phyloP scores from a whole-genome alignment of 2,888 invertebrate species.

The Drosophila merina region DNA sequence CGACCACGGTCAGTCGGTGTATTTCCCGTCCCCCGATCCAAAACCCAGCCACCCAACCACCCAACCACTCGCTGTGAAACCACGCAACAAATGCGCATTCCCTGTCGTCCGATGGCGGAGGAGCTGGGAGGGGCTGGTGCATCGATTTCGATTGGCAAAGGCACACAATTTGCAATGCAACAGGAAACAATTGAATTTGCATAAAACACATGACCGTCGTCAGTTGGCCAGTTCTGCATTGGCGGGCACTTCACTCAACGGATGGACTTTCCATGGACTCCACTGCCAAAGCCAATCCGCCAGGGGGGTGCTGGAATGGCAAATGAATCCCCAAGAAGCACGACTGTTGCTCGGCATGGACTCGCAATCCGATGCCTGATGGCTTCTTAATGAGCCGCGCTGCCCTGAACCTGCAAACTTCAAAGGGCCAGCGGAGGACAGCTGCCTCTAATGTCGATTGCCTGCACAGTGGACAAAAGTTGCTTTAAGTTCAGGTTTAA shows the following conservation, averaged over 20 bases:
- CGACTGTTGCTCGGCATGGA: constrained; percentile 35
- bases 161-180: constrained; percentile 70
- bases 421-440: constrained; percentile 30
- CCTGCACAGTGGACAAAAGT: constrained; percentile 19
- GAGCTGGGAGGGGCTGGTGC: neutral
- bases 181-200: constrained; percentile 78
- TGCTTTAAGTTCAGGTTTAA: neutral
- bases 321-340: neutral
- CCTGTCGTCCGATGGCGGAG: neutral
- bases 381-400: constrained; percentile 69
- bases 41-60: too few relatives aligned
- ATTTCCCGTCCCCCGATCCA: neutral
- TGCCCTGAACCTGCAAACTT: constrained; percentile 41
- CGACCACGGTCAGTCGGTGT: neutral
- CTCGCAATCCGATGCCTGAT: constrained; percentile 51
- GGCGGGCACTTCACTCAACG: constrained; percentile 35
- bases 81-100: constrained; percentile 46
- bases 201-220: constrained; percentile 70
- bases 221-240: constrained; percentile 29
- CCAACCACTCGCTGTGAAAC: constrained; percentile 12
- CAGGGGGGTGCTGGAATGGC: neutral
- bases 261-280: constrained; percentile 17
- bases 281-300: constrained; percentile 3
- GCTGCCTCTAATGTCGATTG: constrained; percentile 39
- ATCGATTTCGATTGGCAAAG: constrained; percentile 45